phyloP scores from a whole-genome alignment of 23 tunicate species.

The Trididemnum miniatum region DNA sequence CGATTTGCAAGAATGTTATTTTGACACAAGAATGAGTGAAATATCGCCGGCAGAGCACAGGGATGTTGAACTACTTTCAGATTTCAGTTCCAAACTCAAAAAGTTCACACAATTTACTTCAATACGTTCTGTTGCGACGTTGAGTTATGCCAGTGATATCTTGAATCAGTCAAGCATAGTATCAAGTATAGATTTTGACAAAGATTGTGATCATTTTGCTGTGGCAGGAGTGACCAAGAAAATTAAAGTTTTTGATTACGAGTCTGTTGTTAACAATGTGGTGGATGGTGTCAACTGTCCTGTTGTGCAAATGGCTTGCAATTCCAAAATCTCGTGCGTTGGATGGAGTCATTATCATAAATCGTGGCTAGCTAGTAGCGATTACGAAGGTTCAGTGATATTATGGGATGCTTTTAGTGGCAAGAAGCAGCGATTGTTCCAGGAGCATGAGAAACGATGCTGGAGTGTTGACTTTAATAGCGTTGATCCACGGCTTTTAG shows the following conservation, averaged over 20 bases:
- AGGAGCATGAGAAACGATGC: slow-evolving; percentile 98
- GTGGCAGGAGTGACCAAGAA: slow-evolving; percentile 99
- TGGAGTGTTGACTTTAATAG: slow-evolving; percentile 99
- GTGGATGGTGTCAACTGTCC: slow-evolving; percentile 84
- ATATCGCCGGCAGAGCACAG: slow-evolving; percentile 70
- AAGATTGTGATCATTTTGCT: slow-evolving; percentile 95
- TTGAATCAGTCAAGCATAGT: slow-evolving; percentile 91
- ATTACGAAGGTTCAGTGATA: slow-evolving; percentile 93
- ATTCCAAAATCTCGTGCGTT: slow-evolving; percentile 91
- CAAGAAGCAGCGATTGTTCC: slow-evolving; percentile 64
- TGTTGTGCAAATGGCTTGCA: slow-evolving; percentile 91
- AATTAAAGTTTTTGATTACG: slow-evolving; percentile 96
- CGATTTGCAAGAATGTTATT: slow-evolving; percentile 82
- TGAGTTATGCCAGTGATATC: slow-evolving; percentile 86
- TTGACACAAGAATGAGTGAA: slow-evolving; percentile 66
- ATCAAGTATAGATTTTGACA: slow-evolving; percentile 96
- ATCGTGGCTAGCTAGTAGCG: slow-evolving; percentile 91
- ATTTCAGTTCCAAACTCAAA: slow-evolving; percentile 67
- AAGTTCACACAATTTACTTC: slow-evolving; percentile 81
- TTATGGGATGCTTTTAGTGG: slow-evolving; percentile 97
- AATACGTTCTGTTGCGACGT: slow-evolving; percentile 74
- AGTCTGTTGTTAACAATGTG: slow-evolving; percentile 83
- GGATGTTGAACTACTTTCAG: slow-evolving; percentile 55
- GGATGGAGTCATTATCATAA: slow-evolving; percentile 98
- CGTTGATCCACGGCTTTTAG: slow-evolving; percentile 86